A percentile compares a stretch with the other conserved stretches of the same genome.
These are phyloP conservation scores for Lasaia peninsularis DNA, from an alignment of 1,140 invertebrate species.

Conservation along the genomic window DNA sequence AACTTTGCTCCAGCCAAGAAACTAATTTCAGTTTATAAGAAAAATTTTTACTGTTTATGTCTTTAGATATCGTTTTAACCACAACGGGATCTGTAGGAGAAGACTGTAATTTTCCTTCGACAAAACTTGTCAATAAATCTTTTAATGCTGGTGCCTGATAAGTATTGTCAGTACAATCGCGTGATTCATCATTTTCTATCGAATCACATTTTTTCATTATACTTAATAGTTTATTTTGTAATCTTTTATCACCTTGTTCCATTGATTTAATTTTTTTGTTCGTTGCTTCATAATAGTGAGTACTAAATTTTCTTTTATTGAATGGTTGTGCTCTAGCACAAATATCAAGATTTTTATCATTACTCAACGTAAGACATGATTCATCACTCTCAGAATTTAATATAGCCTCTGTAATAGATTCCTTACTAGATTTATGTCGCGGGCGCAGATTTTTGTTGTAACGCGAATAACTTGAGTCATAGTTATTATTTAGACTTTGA, in stretches of 20 bases:
- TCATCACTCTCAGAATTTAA: neutral
- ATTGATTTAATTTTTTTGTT: conserved; percentile 54
- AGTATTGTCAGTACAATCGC: conserved; percentile 2
- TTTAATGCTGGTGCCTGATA: conserved; percentile 15
- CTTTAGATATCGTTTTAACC: neutral
- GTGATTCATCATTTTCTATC: conserved; percentile 14
- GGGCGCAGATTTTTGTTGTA: neutral
- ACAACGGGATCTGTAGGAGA: neutral
- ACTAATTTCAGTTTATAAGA: conserved; percentile 41
- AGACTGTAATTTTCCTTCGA: neutral
- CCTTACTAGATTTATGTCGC: neutral
- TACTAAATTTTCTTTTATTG: conserved; percentile 42
- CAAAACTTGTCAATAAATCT: conserved; percentile 24
- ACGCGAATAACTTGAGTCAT: neutral
- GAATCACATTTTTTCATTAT: conserved; percentile 25
- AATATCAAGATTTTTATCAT: neutral
- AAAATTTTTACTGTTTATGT: conserved; percentile 19
- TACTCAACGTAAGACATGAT: neutral
- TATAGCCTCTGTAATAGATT: neutral
- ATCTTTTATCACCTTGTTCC: conserved; percentile 50
- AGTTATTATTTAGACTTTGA: neutral
- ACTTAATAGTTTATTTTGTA: conserved; percentile 39
- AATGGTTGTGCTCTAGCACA: conserved; percentile 43
- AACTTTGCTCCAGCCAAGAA: conserved; percentile 53
- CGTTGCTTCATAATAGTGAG: conserved; percentile 42